Evolutionary conservation across 1,140 invertebrate species (phyloP), one percentile per base, ranked within the genome.

Genomic region (Drosophila pectinifera): DNA sequence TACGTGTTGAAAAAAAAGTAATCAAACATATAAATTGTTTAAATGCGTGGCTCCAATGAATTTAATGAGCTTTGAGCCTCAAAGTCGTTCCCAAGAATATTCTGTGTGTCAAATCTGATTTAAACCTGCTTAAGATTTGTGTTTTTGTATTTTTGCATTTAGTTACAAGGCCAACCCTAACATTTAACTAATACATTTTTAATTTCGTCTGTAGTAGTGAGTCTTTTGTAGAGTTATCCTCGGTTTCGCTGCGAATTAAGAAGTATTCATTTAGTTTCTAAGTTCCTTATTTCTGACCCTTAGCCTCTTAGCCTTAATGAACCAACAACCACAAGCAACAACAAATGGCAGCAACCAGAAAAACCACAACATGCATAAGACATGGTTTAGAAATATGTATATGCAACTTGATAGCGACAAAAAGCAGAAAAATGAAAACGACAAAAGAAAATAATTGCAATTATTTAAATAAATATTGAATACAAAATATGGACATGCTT

Each of bases 381-480:
- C 65, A 70, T 55, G 64, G 38, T 57, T 56, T 70, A 70, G 42
- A 46, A 70, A 48, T 70, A 70, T 70, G 49, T 70, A 68, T 69
- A 70, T 70, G 49, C 67, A 55, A 38, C 41, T 22, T 45, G 42
- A 73, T 41, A 62, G 51, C 38, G 36, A 73, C 14, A 61, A 51
- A 69, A 39, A 65, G 43, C 22, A 48, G 43, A 46, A 65, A 68
- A 64, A 48, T 20, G 26, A 72, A 78, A 55, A 69, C 39, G n/a
- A 48, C 36, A 74, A 63, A 53, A 56, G 62, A 62, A 84, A 80
- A 45, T 61, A 77, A 86, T 72, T 74, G 83, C 82, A 86, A 86
- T 86, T 82, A 88, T 88, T 86, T 82, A 82, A 86, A 86, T 86
- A 86, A 86, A 86, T 67, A 86, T 86, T 86, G 83, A 86, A 88